Percentiles rank a stretch among this genome's conserved stretches.
phyloP scores from a whole-genome alignment of 53 echinoderm and acorn worm genomes.

The Echinarachnius parma region DNA sequence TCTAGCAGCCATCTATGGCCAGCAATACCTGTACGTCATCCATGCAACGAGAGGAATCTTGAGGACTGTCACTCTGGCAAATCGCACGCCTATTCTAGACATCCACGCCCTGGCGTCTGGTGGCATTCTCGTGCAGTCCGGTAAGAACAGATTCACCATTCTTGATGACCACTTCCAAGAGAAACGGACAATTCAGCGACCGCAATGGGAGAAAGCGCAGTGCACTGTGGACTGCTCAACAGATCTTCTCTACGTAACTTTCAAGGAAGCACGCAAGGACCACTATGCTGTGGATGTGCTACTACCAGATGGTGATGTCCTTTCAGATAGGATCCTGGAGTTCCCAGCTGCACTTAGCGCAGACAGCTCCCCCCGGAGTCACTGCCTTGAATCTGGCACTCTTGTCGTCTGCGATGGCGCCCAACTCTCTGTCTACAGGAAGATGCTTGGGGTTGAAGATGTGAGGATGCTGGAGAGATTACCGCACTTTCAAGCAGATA shows the following conservation, averaged over 20 bases:
- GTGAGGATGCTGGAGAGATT: slow-evolving; percentile 10
- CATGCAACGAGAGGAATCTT: not conserved
- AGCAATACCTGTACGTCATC: slow-evolving; percentile 9
- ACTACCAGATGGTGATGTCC: slow-evolving; percentile 12
- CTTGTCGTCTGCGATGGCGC: slow-evolving; percentile 7
- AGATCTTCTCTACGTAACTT: slow-evolving; percentile 25
- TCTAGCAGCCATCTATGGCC: slow-evolving; percentile 13
- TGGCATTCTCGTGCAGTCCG: slow-evolving; percentile 19
- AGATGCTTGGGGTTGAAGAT: slow-evolving; percentile 21
- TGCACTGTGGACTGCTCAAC: slow-evolving; percentile 17
- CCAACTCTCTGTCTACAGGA: slow-evolving; percentile 1
- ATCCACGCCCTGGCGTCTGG: slow-evolving; percentile 14
- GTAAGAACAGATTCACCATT: slow-evolving; percentile 14
- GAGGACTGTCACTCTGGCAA: not conserved
- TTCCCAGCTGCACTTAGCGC: not conserved
- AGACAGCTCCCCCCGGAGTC: slow-evolving; percentile 16
- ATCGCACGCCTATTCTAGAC: slow-evolving; percentile 19
- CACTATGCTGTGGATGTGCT: slow-evolving; percentile 18
- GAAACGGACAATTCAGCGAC: slow-evolving; percentile 19
- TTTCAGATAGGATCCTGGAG: slow-evolving; percentile 14
- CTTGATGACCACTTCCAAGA: slow-evolving; percentile 8
- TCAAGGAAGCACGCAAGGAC: slow-evolving; percentile 12
- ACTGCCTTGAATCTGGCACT: slow-evolving; percentile 1
- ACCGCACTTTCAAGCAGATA: no score
- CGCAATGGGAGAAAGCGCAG: slow-evolving; percentile 23